phyloP scores from a whole-genome alignment of 1,140 invertebrate species.

The Philopotamus ludificatus region DNA sequence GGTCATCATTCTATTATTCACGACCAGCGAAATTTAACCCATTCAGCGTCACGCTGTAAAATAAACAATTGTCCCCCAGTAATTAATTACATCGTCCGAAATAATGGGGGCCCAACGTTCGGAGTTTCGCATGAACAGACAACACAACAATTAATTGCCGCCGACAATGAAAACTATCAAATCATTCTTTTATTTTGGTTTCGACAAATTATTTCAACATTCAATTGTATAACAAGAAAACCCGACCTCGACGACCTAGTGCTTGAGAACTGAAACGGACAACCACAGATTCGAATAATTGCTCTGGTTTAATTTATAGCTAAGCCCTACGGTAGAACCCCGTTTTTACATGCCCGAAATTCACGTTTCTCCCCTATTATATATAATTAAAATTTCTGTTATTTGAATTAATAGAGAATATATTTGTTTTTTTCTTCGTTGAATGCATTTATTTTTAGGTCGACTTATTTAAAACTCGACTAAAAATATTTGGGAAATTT shows the following conservation, averaged over 20 bases:
- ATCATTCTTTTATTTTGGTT: conserved; percentile 1
- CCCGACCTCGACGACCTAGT: no score
- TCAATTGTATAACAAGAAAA: no score
- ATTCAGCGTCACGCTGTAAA: not conserved
- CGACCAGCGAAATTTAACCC: not conserved
- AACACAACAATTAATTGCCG: no score
- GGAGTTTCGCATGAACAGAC: not conserved
- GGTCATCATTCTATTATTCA: conserved; percentile 1
- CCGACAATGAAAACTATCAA: not conserved
- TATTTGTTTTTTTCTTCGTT: no score
- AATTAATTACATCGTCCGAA: conserved; percentile 3
- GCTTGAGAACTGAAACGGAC: not conserved
- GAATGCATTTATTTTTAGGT: no score
- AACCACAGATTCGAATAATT: not conserved
- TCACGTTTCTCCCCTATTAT: no score
- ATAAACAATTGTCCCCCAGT: not conserved
- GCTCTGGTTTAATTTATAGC: not conserved
- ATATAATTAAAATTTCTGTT: no score
- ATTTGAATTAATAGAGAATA: no score
- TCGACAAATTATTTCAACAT: no score
- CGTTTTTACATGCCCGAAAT: no score
- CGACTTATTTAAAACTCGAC: no score
- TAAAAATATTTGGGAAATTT: no score
- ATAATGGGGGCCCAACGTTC: not conserved
- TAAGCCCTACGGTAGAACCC: not conserved